Base-by-base conservation (phyloP, 2,113 vertebrate genomes). In the Sus scrofa region DNA sequence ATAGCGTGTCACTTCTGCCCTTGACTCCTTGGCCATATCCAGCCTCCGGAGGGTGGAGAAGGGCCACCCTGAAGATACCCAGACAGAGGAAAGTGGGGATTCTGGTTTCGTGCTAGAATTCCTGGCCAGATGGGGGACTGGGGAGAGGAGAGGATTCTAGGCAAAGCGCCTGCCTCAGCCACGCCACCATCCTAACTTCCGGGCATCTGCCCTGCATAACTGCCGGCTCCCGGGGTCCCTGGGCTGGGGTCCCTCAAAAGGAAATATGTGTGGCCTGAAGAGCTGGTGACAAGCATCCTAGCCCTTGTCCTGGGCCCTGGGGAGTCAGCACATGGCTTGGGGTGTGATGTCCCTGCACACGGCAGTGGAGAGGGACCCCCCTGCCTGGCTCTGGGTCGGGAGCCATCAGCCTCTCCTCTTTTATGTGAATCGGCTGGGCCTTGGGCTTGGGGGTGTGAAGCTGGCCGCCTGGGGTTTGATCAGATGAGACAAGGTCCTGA, bases 391-490 rank as follows among this genome's bases (percentile, higher is more conserved):
- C n/a, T 0, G 4, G 58, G 58, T 1, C 32, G 1, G 3, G 30
- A 12, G 26, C 77, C 16, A 0, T 26, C 50, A 1, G 2, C 6
- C 20, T 20, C 63, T 30, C 70, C 3, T 6, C 34, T 65, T 85
- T 60, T 9, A 6, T 0, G 0, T 14, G 27, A 84, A 26, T 7
- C 27, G 37, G 2, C 1, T 4, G 26, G 78, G 19, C 9, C 0
- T 4, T 11, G 18, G 26, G 15, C 60, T 58, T 0, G 0, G 4
- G 0, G 16, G 19, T 1, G 0, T 5, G 16, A 27, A 30, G 39
- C 67, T 4, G 0, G 27, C 50, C 2, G 0, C 67, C 13, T 4
- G 32, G 20, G 63, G 15, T 71, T 6, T 1, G 37, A 67, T 34
- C 60, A 1, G 44, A 19, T 2, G n/a, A n/a, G 75, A 50, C 77